A percentile compares a stretch with the other conserved stretches of the same genome.
Conservation (phyloP, 2,888 invertebrate genomes). For the Cremastobaeus sp. region DNA sequence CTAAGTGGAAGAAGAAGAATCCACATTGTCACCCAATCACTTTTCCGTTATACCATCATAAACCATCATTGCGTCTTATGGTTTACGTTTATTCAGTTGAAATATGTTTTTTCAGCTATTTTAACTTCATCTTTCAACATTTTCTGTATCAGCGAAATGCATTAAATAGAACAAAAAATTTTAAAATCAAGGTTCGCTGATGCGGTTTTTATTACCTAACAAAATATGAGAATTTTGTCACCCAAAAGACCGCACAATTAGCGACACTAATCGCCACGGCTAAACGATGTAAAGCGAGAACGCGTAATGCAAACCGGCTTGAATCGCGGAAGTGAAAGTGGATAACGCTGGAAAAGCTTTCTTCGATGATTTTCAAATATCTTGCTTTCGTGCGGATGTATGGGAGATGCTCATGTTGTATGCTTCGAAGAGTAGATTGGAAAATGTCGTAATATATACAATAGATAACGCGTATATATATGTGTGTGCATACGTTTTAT, state of each 20-base stretch:
- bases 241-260: slow-evolving; percentile 24
- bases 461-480: too few species aligned
- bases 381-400: slow-evolving; percentile 34
- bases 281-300: slow-evolving; percentile 52
- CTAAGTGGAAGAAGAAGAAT: slow-evolving; percentile 36
- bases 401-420: too few species aligned
- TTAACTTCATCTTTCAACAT: too few species aligned
- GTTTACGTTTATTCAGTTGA: neutral
- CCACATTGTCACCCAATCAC: slow-evolving; percentile 19
- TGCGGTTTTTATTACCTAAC: neutral
- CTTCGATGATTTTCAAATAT: slow-evolving; percentile 64
- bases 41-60: slow-evolving; percentile 7
- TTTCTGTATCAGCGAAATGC: neutral
- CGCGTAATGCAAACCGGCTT: slow-evolving; percentile 63
- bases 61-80: neutral
- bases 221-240: neutral
- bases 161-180: neutral
- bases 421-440: too few species aligned
- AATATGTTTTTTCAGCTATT: neutral
- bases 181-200: neutral
- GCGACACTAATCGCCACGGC: slow-evolving; percentile 26
- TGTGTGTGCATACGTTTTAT: too few species aligned
- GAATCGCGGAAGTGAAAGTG: slow-evolving; percentile 71
- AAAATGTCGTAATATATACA: too few species aligned
- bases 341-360: slow-evolving; percentile 66